Percentiles rank a stretch among this genome's conserved stretches.
Conservation (phyloP, 2,888 invertebrate species). For the Pandemis heparana region DNA sequence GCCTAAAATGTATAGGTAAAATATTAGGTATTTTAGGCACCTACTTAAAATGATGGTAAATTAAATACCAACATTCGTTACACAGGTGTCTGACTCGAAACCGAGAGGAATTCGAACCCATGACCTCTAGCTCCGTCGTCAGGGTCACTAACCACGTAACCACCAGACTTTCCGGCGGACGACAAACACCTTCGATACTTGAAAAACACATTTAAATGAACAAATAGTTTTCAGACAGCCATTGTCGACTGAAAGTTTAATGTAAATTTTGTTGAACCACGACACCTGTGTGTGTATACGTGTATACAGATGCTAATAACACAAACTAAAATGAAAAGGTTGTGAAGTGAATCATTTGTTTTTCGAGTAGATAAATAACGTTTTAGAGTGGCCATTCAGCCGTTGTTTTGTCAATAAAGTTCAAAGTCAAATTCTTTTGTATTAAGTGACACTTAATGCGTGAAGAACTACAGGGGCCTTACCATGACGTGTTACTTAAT, state of each 20-base stretch:
- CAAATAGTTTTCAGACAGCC: background rate
- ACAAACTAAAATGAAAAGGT: background rate
- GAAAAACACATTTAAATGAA: background rate
- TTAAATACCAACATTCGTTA: background rate
- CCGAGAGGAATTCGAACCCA: background rate
- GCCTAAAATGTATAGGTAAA: too few species aligned
- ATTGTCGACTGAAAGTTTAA: background rate
- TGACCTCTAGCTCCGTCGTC: background rate
- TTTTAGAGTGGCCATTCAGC: background rate
- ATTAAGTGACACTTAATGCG: background rate
- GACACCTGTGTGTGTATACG: conserved; percentile 2
- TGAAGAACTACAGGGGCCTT: too few species aligned
- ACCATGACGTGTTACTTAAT: too few species aligned
- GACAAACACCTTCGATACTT: background rate
- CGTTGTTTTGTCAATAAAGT: background rate
- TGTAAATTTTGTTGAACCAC: background rate
- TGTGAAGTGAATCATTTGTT: conserved; percentile 10
- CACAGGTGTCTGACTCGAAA: background rate
- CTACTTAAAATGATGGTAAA: too few species aligned
- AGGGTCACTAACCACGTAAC: background rate
- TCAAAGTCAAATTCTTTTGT: too few species aligned
- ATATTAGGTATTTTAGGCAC: background rate
- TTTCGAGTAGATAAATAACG: background rate
- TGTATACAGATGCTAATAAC: conserved; percentile 8
- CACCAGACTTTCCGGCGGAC: background rate